Percentiles rank a stretch among this genome's conserved stretches.
phyloP scores from a whole-genome alignment of 2,797 vertebrate species.

The Acridotheres tristis region DNA sequence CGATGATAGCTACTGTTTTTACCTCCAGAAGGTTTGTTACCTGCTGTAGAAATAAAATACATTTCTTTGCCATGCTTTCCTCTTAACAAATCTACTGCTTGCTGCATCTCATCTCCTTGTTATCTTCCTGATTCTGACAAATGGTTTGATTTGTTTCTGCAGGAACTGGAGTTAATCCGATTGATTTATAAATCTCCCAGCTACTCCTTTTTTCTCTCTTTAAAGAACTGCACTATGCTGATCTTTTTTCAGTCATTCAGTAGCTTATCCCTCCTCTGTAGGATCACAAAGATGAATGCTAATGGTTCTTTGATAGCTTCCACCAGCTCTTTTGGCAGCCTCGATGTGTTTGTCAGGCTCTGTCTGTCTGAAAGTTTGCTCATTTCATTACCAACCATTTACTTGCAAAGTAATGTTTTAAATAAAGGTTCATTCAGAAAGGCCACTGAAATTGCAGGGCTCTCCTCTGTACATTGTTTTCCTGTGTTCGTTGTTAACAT shows the following conservation, averaged over 20 bases:
- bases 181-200: constrained; percentile 51
- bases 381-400: neutral
- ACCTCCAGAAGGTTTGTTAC: neutral
- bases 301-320: neutral
- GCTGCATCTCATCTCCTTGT: constrained; percentile 42
- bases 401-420: neutral
- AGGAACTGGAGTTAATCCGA: constrained; percentile 17
- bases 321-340: neutral
- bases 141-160: constrained; percentile 54
- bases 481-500: neutral
- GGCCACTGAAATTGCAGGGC: neutral
- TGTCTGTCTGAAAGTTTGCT: neutral
- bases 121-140: constrained; percentile 49
- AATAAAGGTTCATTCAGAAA: neutral
- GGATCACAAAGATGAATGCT: constrained; percentile 9
- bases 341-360: neutral
- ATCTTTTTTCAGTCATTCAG: neutral
- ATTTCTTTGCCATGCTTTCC: neutral
- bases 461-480: neutral
- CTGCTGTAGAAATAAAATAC: constrained; percentile 23
- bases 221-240: constrained; percentile 5
- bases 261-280: neutral
- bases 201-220: neutral
- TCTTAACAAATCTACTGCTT: neutral
- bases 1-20: neutral